Percentiles rank a stretch among this genome's conserved stretches.
Evolutionary conservation across 2,888 invertebrate species (phyloP).

Genomic region (Eristalinus aeneus): DNA sequence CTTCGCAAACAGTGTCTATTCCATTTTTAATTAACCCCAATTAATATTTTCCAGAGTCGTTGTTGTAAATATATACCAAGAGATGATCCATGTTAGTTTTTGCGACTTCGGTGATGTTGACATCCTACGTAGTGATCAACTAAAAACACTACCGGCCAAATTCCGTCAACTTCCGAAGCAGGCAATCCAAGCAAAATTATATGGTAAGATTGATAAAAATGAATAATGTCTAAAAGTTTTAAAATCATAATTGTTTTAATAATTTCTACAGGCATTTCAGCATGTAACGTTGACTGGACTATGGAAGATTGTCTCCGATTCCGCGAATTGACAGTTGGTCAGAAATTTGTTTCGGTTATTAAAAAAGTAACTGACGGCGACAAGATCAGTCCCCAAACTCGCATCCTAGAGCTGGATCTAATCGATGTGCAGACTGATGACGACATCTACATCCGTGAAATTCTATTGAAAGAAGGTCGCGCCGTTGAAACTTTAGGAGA

Average conservation of each 20-base stretch:
- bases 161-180: slow-evolving; percentile 85
- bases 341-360: slow-evolving; percentile 86
- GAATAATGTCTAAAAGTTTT: neutral
- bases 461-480: slow-evolving; percentile 84
- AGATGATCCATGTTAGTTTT: slow-evolving; percentile 84
- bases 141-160: slow-evolving; percentile 82
- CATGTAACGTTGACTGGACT: slow-evolving; percentile 80
- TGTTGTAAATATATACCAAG: slow-evolving; percentile 82
- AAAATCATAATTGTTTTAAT: neutral
- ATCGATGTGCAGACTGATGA: slow-evolving; percentile 87
- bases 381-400: slow-evolving; percentile 83
- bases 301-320: slow-evolving; percentile 87
- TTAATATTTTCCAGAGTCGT: slow-evolving; percentile 80
- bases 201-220: slow-evolving; percentile 80
- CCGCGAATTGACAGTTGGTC: slow-evolving; percentile 86
- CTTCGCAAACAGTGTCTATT: neutral
- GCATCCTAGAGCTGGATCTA: slow-evolving; percentile 85
- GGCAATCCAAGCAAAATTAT: slow-evolving; percentile 84
- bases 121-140: slow-evolving; percentile 82
- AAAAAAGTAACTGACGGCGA: slow-evolving; percentile 84
- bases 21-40: neutral
- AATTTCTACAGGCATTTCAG: slow-evolving; percentile 81
- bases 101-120: slow-evolving; percentile 86
- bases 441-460: slow-evolving; percentile 86
- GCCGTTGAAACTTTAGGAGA: slow-evolving; percentile 77